A percentile compares a stretch with the other conserved stretches of the same genome.
These are phyloP conservation scores for Micrastur ruficollis DNA, from an alignment of 2,797 vertebrate species.

Conservation along the genomic window DNA sequence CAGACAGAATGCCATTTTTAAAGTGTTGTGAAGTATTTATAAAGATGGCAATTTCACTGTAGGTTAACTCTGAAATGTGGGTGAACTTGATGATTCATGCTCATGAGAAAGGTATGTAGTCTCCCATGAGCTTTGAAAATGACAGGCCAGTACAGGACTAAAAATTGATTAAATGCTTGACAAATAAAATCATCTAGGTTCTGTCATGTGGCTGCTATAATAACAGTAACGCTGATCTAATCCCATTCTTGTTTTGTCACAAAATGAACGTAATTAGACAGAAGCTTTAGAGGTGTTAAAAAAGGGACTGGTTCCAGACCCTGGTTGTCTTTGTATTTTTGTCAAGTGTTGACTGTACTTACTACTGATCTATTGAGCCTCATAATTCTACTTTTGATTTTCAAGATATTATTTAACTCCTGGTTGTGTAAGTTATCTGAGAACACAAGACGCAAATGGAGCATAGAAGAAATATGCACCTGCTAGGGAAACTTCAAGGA, in stretches of 20 bases:
- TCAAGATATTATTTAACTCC: background rate
- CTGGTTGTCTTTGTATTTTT: conserved; percentile 4
- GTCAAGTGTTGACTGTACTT: conserved; percentile 20
- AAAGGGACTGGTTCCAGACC: background rate
- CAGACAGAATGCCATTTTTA: background rate
- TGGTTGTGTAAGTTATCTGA: background rate
- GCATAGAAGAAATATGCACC: background rate
- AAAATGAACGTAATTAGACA: background rate
- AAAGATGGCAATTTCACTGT: background rate
- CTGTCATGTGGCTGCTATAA: background rate
- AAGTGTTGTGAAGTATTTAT: background rate
- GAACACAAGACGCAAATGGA: conserved; percentile 6
- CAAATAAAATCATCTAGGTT: conserved; percentile 2
- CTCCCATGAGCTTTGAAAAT: background rate
- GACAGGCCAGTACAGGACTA: background rate
- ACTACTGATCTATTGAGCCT: conserved; percentile 7
- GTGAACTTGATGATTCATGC: background rate
- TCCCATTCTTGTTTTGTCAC: background rate
- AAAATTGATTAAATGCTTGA: background rate
- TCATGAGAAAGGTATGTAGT: background rate
- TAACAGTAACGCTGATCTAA: background rate
- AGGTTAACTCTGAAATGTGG: background rate
- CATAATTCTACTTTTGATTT: background rate
- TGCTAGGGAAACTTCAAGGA: background rate
- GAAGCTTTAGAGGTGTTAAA: background rate